Base-by-base conservation (phyloP, 2,797 vertebrate genomes). In the Phoebastria nigripes region DNA sequence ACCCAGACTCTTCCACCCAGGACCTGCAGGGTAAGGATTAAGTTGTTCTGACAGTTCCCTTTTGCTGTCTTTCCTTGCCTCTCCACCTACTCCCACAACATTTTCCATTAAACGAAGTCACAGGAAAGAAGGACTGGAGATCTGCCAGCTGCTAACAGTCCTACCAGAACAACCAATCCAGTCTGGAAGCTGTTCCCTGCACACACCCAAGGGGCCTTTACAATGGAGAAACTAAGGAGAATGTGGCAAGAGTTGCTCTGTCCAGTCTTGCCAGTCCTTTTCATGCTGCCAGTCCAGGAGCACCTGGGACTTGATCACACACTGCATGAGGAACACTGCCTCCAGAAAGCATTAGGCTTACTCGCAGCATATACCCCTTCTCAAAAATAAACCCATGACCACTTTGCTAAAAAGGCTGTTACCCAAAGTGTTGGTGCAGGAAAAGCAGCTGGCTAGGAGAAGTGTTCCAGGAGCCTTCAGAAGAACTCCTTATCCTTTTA, bases 51-150 rank as follows among this genome's bases (percentile, higher is more conserved):
- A 82, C 61, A 67, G 42, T 1, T 94, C 42, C 73, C 39, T 93
- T 89, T 87, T 44, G 28, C 66, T 52, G 8, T 54, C 62, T 62
- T 84, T n/a, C 70, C 80, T 87, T 79, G 56, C 66, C 21, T 78
- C 70, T 79, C 83, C 62, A 54, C 55, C 55, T 73, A 73, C 74
- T 90, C 51, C 66, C 55, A 84, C 29, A 58, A 29, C 18, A 52
- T 82, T 14, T 87, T 63, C 66, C 86, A 92, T 44, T 82, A 79
- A 71, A 90, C 37, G 26, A 87, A 83, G 46, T 33, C 37, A 83
- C 61, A 84, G 54, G 37, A 63, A 90, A 86, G 41, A 8, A 77
- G 26, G 39, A 51, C 77, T 93, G 85, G 86, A 95, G 33, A 54
- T 65, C 15, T 88, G 80, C 77, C 73, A 94, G 70, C 49, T 85